Base-by-base conservation (phyloP, 1,140 invertebrate genomes). In the Chionoecetes opilio region DNA sequence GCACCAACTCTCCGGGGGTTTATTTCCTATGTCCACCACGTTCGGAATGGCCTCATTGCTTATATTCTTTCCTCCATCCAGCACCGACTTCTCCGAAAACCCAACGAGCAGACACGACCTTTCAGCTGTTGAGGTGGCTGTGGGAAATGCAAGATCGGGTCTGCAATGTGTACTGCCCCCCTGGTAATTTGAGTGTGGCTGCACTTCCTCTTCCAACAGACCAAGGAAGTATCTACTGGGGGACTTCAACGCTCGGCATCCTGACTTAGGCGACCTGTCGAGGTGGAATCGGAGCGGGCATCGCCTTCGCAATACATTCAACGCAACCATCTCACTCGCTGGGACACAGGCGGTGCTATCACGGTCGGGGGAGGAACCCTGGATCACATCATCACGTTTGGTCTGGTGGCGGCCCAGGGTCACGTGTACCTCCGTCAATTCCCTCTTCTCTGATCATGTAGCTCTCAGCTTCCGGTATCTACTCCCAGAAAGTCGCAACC, bases 171-270 rank as follows among this genome's bases (percentile, higher is more conserved):
- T 82, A 92, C 31, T 32, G 41, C 11, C 21, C 53, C 41, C 91
- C 31, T n/a, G n/a, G n/a, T n/a, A n/a, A n/a, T n/a, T n/a, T n/a
- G n/a, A n/a, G n/a, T n/a, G n/a, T n/a, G n/a, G n/a, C n/a, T n/a
- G n/a, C 11, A 5, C 90, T 92, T 38, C 91, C 82, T 37, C 75
- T 32, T 38, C 91, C 92, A 6, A 63, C 85, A 32, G 32, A 31
- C 32, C 82, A 85, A 46, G 92, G 46, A 17, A 87, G 87, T 34
- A 53, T 93, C 82, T 93, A 63, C 84, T 86, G 85, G 85, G 92
- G 34, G 82, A 93, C 53, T 93, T 93, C 41, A 84, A 93, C 85
- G 91, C 91, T 17, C 91, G n/a, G 6, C 91, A 93, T 46, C 90
- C 63, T 17, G 91, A 31, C 35, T 29, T 93, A 29, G 75, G 63